Evolutionary conservation across 2,888 invertebrate species (phyloP).

Genomic region (Stegana nigrithorax): DNA sequence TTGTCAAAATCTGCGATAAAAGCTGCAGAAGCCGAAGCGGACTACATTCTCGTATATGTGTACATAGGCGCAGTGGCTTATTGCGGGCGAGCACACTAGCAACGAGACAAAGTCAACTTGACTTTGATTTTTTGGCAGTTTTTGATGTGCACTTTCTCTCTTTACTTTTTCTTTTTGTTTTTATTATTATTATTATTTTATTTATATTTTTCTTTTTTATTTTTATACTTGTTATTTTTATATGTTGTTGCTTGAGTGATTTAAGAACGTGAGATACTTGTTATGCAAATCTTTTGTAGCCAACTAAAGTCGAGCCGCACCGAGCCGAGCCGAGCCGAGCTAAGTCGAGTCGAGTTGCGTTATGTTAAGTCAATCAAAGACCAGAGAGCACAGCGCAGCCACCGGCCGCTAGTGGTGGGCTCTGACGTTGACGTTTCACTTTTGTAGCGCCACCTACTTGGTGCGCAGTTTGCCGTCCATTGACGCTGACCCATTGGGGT

Average conservation of each 20-base stretch:
- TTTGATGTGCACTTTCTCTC: constrained; percentile 14
- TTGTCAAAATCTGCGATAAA: constrained; percentile 16
- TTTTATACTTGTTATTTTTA: constrained; percentile 2
- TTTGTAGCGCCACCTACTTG: constrained; percentile 18
- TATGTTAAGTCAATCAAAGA: constrained; percentile 34
- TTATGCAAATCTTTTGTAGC: too few relatives aligned
- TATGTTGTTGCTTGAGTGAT: background rate
- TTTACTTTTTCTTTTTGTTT: background rate
- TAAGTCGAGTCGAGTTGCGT: too few relatives aligned
- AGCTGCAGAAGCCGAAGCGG: constrained; percentile 8
- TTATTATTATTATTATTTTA: constrained; percentile 47
- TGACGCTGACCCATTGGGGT: too few relatives aligned
- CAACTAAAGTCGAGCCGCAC: too few relatives aligned
- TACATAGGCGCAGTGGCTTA: too few relatives aligned
- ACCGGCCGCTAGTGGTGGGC: constrained; percentile 21
- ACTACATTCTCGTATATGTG: too few relatives aligned
- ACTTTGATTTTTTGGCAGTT: constrained; percentile 6
- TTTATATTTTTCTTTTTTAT: constrained; percentile 43
- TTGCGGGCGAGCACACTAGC: background rate
- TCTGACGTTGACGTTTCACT: constrained; percentile 22
- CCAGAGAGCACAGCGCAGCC: background rate
- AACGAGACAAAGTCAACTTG: background rate
- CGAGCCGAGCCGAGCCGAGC: too few relatives aligned
- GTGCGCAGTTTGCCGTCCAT: background rate
- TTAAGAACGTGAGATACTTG: constrained; percentile 34